Conservation (phyloP, 2,888 invertebrate genomes). For the Campopleginae sp. region DNA sequence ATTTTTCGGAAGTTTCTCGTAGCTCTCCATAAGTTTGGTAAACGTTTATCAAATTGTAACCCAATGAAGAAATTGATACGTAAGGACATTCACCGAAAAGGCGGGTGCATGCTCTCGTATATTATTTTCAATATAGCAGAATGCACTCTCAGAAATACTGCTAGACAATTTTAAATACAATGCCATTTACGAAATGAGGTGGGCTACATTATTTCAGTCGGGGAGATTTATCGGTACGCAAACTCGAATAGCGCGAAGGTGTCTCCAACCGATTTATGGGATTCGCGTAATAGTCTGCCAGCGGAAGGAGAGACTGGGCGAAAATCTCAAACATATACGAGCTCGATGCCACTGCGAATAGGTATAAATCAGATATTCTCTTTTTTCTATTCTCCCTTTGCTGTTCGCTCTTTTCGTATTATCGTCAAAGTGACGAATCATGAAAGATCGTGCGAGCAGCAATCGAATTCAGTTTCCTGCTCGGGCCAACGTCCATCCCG, state of each 20-base stretch:
- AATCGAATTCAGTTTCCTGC: constrained; percentile 37
- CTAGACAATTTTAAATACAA: constrained; percentile 82
- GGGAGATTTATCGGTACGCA: constrained; percentile 82
- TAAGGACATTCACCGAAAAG: not conserved
- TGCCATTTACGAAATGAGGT: constrained; percentile 84
- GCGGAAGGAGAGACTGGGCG: constrained; percentile 77
- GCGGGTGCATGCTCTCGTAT: not conserved
- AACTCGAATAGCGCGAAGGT: constrained; percentile 79
- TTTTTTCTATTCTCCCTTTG: not conserved
- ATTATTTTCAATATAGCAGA: constrained; percentile 30
- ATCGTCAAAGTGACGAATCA: constrained; percentile 43
- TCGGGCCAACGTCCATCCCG: constrained; percentile 12
- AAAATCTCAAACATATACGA: constrained; percentile 73
- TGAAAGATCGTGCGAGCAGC: constrained; percentile 1
- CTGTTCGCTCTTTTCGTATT: constrained; percentile 16
- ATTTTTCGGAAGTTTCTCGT: constrained; percentile 8
- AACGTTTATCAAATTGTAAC: not conserved
- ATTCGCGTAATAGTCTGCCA: constrained; percentile 83
- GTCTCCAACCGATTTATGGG: constrained; percentile 82
- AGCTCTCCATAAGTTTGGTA: not conserved
- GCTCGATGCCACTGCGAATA: constrained; percentile 52
- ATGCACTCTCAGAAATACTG: constrained; percentile 55
- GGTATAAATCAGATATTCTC: constrained; percentile 48
- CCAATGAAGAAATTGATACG: not conserved
- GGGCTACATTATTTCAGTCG: constrained; percentile 81